Evolutionary conservation across 1,140 invertebrate genomes (phyloP).

Genomic region (Panagrolaimus sp.): DNA sequence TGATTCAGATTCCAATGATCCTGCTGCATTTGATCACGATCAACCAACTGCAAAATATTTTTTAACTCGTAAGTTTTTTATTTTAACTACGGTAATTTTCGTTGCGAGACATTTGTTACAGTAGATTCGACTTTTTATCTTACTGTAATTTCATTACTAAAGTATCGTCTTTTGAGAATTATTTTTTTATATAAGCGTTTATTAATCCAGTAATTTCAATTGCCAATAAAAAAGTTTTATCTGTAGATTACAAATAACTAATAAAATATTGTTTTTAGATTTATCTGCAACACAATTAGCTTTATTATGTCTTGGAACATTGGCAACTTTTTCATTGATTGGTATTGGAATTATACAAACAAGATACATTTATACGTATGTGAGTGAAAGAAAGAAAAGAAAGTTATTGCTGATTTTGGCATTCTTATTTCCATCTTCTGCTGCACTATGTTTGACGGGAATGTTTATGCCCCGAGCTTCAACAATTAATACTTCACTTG

Average conservation of each 20-base stretch:
- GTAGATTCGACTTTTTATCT: too few species aligned
- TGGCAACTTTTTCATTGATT: not conserved
- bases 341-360: not conserved
- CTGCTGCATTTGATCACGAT: not conserved
- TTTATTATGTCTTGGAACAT: not conserved
- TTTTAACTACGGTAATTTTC: too few species aligned
- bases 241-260: too few species aligned
- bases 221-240: too few species aligned
- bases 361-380: not conserved
- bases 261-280: conserved; percentile 9
- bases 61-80: conserved; percentile 4
- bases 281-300: not conserved
- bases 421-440: not conserved
- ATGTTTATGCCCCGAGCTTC: conserved; percentile 7
- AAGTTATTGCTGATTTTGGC: not conserved
- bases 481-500: not conserved
- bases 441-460: not conserved
- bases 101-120: too few species aligned
- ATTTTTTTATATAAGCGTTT: too few species aligned
- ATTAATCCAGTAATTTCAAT: too few species aligned
- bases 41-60: conserved; percentile 3
- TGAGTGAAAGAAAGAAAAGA: not conserved
- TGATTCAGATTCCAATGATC: not conserved
- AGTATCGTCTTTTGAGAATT: too few species aligned
- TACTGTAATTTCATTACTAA: too few species aligned